phyloP scores from a whole-genome alignment of 1,140 invertebrate species.

The Zelostemma sp. region DNA sequence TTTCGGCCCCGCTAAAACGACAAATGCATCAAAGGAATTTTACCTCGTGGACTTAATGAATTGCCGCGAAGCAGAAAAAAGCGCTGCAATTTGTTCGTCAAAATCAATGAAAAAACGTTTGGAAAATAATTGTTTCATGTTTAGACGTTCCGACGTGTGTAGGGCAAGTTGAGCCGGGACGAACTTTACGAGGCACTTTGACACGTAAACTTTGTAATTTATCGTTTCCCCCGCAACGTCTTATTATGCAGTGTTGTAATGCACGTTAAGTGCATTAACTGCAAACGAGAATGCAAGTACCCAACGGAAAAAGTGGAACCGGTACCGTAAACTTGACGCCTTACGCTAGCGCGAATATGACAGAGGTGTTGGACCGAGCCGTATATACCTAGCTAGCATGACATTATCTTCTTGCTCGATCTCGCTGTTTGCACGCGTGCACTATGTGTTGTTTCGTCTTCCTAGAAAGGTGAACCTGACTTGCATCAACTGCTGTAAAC shows the following conservation, averaged over 20 bases:
- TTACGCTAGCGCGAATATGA: constrained; percentile 14
- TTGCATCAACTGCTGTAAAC: not conserved
- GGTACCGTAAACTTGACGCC: constrained; percentile 30
- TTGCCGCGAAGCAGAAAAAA: not conserved
- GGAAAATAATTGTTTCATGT: constrained; percentile 25
- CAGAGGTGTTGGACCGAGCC: constrained; percentile 14
- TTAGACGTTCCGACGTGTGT: constrained; percentile 14
- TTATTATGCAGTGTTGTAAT: constrained; percentile 40
- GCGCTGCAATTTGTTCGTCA: not conserved
- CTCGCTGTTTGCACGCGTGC: constrained; percentile 7
- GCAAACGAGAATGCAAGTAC: constrained; percentile 18
- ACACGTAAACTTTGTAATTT: constrained; percentile 33
- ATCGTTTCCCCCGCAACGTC: constrained; percentile 32
- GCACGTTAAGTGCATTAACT: constrained; percentile 20
- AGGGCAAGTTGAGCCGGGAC: constrained; percentile 14
- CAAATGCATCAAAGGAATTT: not conserved
- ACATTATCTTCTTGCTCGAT: constrained; percentile 16
- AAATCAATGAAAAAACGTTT: not conserved
- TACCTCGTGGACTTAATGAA: not conserved
- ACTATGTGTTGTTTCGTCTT: constrained; percentile 6
- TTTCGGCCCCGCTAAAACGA: constrained; percentile 5
- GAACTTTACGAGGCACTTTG: constrained; percentile 31
- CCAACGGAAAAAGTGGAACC: constrained; percentile 25
- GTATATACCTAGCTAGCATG: constrained; percentile 8
- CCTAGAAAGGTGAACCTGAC: not conserved